Conservation (phyloP, 2,888 invertebrate genomes). For the Scaptomyza tumidula region DNA sequence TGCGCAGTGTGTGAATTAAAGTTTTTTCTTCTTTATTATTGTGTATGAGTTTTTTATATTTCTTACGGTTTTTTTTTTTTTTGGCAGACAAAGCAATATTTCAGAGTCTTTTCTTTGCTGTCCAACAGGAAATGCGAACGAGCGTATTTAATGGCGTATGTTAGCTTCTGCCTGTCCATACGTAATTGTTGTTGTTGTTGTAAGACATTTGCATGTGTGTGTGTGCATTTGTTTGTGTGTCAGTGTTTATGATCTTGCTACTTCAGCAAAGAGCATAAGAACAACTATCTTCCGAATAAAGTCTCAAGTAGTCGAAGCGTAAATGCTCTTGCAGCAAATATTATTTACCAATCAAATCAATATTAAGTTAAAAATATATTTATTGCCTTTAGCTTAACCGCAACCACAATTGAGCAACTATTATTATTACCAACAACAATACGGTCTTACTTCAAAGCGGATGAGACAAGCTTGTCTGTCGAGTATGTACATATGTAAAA, state of each 20-base stretch:
- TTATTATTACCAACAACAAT: not conserved
- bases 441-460: not conserved
- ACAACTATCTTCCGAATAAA: conserved; percentile 1
- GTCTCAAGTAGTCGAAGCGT: conserved; percentile 8
- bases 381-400: not conserved
- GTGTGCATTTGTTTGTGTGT: conserved; percentile 3
- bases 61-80: conserved; percentile 36
- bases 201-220: conserved; percentile 22
- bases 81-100: conserved; percentile 72
- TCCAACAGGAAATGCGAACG: conserved; percentile 76
- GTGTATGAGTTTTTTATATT: conserved; percentile 54
- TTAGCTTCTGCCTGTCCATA: conserved; percentile 38
- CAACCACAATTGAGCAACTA: not conserved
- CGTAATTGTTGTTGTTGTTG: conserved; percentile 44
- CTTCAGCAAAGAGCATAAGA: conserved; percentile 26
- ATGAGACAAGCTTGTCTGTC: conserved; percentile 28
- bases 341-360: not conserved
- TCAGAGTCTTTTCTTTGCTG: conserved; percentile 53
- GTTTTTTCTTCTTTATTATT: conserved; percentile 55
- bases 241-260: conserved; percentile 43
- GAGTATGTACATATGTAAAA: not conserved
- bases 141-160: conserved; percentile 71
- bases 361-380: not conserved
- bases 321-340: conserved; percentile 23
- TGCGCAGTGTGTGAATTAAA: conserved; percentile 62